A percentile compares a stretch with the other conserved stretches of the same genome.
Evolutionary conservation across 2,113 vertebrate genomes (phyloP).

Genomic region (Leiothrix lutea): DNA sequence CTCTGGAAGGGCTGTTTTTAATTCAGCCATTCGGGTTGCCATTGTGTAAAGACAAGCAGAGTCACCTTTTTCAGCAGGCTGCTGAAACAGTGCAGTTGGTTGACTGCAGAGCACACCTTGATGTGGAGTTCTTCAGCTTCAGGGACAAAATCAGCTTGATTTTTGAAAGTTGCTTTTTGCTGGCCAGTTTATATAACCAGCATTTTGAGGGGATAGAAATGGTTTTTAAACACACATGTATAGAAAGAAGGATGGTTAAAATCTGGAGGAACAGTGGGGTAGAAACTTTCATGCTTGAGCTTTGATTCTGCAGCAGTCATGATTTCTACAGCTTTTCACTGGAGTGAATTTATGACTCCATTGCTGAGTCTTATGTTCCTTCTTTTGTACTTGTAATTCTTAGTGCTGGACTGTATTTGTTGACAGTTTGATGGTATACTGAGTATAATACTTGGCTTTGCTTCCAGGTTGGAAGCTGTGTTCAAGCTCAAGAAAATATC

Average conservation of each 20-base stretch:
- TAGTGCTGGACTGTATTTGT: not conserved
- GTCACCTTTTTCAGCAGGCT: not conserved
- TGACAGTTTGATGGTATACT: not conserved
- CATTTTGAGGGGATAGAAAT: not conserved
- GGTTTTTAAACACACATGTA: not conserved
- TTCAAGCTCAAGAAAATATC: not conserved
- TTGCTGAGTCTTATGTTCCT: not conserved
- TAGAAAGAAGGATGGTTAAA: not conserved
- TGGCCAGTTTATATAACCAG: not conserved
- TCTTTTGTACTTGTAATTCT: not conserved
- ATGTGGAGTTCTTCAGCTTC: not conserved
- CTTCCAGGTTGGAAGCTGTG: not conserved
- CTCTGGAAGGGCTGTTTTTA: not conserved
- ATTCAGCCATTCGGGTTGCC: not conserved
- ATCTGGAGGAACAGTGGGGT: not conserved
- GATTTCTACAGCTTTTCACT: not conserved
- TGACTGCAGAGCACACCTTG: not conserved
- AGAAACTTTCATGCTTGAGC: not conserved
- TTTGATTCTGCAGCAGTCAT: not conserved
- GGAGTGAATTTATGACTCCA: not conserved
- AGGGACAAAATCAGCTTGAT: not conserved
- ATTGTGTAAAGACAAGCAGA: not conserved
- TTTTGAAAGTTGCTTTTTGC: not conserved
- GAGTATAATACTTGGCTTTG: not conserved
- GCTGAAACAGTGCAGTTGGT: not conserved